These are phyloP conservation scores for Pelagia noctiluca DNA, from an alignment of 30 jellyfish, hydroid and myxozoan species.

Conservation along the genomic window DNA sequence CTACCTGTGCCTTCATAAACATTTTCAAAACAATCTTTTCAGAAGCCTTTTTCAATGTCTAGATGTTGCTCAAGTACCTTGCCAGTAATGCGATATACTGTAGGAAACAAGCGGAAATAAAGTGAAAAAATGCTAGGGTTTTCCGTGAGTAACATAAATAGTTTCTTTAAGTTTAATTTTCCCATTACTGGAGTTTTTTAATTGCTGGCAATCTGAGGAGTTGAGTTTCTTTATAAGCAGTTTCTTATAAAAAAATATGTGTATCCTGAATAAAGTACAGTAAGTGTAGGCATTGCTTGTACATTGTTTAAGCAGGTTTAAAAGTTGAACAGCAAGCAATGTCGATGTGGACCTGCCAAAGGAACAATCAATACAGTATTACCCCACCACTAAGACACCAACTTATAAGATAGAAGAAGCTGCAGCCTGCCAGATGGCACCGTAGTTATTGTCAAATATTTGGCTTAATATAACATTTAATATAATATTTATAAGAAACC, in stretches of 20 bases:
- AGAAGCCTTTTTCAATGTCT: slow-evolving; percentile 3
- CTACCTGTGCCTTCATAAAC: slow-evolving; percentile 6
- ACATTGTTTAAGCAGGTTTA: slow-evolving; percentile 32
- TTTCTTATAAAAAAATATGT: background rate
- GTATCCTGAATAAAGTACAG: background rate
- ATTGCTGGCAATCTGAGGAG: slow-evolving; percentile 3
- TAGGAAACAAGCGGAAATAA: no score
- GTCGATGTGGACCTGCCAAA: slow-evolving; percentile 40
- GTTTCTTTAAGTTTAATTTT: background rate
- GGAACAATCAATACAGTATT: slow-evolving; percentile 2
- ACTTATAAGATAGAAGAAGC: slow-evolving; percentile 2
- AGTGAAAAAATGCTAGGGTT: no score
- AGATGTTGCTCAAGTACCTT: slow-evolving; percentile 2
- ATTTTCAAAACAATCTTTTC: background rate
- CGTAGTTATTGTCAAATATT: slow-evolving; percentile 1
- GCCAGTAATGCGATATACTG: no score
- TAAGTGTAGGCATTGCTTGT: slow-evolving; percentile 6
- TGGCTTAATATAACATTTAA: background rate
- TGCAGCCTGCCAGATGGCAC: slow-evolving; percentile 11
- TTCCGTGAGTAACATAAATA: no score
- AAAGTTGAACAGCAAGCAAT: slow-evolving; percentile 22
- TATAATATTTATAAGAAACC: background rate
- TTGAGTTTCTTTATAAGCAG: slow-evolving; percentile 13
- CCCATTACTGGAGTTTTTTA: slow-evolving; percentile 5
- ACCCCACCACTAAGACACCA: slow-evolving; percentile 7